Evolutionary conservation across 1,140 invertebrate species (phyloP).

Genomic region (Drosophila sulfurigaster): DNA sequence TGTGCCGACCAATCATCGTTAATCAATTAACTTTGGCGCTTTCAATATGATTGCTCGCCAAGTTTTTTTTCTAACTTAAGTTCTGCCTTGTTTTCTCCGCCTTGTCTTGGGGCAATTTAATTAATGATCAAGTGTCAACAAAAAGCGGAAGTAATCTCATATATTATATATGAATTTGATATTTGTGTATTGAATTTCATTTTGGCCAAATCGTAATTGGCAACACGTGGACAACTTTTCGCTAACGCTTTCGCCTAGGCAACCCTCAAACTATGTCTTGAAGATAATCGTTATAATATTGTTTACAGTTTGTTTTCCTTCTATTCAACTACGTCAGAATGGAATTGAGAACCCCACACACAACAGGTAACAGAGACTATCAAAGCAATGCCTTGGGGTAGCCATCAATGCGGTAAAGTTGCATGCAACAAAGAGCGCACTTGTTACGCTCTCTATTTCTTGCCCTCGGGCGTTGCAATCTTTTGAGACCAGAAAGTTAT

Average conservation of each 20-base stretch:
- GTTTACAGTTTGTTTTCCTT: conserved; percentile 3
- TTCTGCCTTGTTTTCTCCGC: not conserved
- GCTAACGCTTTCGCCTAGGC: conserved; percentile 27
- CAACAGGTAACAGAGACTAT: not conserved
- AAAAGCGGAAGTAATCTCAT: conserved; percentile 62
- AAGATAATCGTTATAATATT: conserved; percentile 8
- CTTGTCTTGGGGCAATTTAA: conserved; percentile 64
- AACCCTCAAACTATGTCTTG: not conserved
- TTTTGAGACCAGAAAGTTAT: not conserved
- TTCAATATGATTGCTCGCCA: conserved; percentile 54
- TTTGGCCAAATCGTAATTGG: conserved; percentile 55
- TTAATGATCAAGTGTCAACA: conserved; percentile 78
- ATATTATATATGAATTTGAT: conserved; percentile 56
- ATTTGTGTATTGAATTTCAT: conserved; percentile 59
- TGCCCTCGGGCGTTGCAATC: not conserved
- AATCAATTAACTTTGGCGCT: conserved; percentile 73
- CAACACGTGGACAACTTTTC: conserved; percentile 43
- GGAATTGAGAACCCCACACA: not conserved
- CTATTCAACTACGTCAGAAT: not conserved
- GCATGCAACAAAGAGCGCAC: not conserved
- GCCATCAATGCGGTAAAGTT: not conserved
- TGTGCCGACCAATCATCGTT: conserved; percentile 39
- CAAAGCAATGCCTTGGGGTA: conserved; percentile 3
- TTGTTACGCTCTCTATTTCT: not conserved
- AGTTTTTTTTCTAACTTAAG: not conserved